phyloP scores from a whole-genome alignment of 53 echinoderm and acorn worm species.

The Paracentrotus lividus region DNA sequence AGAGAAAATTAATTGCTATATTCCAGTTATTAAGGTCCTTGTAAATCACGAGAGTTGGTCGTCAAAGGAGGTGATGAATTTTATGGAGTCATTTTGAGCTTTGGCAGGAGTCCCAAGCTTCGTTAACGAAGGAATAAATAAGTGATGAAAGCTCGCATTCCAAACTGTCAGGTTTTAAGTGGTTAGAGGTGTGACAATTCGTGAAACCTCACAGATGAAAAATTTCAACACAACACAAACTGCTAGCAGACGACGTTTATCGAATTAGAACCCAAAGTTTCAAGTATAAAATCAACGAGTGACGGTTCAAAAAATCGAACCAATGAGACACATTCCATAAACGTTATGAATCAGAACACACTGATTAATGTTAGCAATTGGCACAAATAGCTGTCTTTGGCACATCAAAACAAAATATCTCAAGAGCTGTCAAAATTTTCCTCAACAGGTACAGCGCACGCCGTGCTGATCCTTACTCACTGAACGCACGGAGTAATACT shows the following conservation, averaged over 20 bases:
- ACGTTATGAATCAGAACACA: not conserved
- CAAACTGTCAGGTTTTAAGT: not conserved
- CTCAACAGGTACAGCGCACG: not conserved
- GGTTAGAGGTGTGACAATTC: not conserved
- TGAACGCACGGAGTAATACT: not conserved
- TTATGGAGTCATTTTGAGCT: slow-evolving; percentile 18
- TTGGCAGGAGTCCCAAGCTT: not conserved
- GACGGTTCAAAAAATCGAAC: not conserved
- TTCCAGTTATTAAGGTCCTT: slow-evolving; percentile 50
- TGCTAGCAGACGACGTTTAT: slow-evolving; percentile 20
- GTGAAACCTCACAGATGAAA: slow-evolving; percentile 26
- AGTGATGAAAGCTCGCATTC: slow-evolving; percentile 5
- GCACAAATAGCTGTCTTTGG: not conserved
- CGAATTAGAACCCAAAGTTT: not conserved
- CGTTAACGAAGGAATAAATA: slow-evolving; percentile 22
- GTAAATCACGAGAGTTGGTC: not conserved
- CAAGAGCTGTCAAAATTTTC: not conserved
- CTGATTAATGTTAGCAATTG: not conserved
- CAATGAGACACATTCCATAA: not conserved
- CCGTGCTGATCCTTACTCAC: not conserved
- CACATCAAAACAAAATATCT: slow-evolving; percentile 31
- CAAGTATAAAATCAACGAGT: not conserved
- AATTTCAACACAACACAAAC: not conserved
- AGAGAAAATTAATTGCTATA: slow-evolving; percentile 19
- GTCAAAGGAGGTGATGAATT: not conserved